phyloP scores from a whole-genome alignment of 2,888 invertebrate genomes.

The Agrochola macilenta region DNA sequence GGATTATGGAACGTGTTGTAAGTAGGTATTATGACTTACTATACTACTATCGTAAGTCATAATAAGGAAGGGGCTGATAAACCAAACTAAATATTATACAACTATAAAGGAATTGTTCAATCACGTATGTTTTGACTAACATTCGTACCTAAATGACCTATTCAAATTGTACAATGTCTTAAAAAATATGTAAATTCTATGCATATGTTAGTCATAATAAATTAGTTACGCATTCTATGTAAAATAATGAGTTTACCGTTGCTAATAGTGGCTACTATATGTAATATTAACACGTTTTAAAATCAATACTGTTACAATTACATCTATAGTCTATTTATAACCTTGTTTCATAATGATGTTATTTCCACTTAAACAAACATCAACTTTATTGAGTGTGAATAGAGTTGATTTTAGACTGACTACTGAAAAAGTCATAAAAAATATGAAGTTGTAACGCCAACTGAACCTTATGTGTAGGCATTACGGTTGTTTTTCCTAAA shows the following conservation, averaged over 20 bases:
- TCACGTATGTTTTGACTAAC: slow-evolving; percentile 1
- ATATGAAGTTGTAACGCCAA: no score
- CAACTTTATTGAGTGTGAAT: no score
- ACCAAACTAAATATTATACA: background rate
- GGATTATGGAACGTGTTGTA: background rate
- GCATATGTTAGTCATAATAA: background rate
- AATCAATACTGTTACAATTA: background rate
- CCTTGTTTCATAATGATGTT: no score
- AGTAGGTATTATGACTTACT: no score
- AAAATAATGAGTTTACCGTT: slow-evolving; percentile 33
- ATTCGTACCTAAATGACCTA: background rate
- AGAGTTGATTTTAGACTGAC: no score
- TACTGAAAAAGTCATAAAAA: no score
- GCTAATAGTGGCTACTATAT: slow-evolving; percentile 11
- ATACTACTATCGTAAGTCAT: background rate
- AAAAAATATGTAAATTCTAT: background rate
- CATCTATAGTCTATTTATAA: no score
- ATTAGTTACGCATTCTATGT: slow-evolving; percentile 11
- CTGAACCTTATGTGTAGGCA: no score
- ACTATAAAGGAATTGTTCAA: background rate
- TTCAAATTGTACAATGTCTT: background rate
- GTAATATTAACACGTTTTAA: background rate
- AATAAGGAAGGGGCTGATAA: background rate
- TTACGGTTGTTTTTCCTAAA: no score
- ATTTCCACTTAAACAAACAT: no score